phyloP scores from a whole-genome alignment of 2,113 vertebrate species.

The Colius striatus region DNA sequence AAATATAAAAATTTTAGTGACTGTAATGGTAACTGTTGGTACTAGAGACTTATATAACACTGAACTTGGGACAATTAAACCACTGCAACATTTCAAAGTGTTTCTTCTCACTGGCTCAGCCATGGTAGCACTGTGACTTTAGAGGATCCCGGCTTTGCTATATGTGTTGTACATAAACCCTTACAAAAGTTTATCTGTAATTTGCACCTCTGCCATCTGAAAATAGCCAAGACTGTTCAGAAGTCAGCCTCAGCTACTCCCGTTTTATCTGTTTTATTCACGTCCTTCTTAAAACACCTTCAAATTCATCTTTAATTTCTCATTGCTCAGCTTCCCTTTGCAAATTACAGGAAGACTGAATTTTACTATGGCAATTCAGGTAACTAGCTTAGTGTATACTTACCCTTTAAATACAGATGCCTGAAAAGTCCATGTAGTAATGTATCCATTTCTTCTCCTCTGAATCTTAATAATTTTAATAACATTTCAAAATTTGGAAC shows the following conservation, averaged over 20 bases:
- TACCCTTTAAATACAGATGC: not conserved
- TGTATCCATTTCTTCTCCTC: not conserved
- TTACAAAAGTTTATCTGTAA: not conserved
- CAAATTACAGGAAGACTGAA: not conserved
- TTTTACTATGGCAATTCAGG: not conserved
- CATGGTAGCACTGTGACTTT: not conserved
- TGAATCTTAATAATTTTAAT: not conserved
- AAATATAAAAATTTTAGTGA: not conserved
- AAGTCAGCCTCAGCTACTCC: not conserved
- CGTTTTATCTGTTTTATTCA: not conserved
- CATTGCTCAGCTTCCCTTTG: not conserved
- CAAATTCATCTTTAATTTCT: not conserved
- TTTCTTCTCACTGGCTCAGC: not conserved
- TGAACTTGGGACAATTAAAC: accelerated
- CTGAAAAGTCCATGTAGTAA: not conserved
- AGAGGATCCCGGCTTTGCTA: not conserved
- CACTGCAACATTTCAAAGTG: not conserved
- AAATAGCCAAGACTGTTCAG: not conserved
- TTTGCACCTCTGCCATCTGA: not conserved
- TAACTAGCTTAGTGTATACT: not conserved
- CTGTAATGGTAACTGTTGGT: not conserved
- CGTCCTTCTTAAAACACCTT: not conserved
- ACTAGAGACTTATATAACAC: not conserved
- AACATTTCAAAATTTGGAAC: not conserved
- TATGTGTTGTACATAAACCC: not conserved